Evolutionary conservation across 2,888 invertebrate genomes (phyloP).

Genomic region (Ophioninae sp.): DNA sequence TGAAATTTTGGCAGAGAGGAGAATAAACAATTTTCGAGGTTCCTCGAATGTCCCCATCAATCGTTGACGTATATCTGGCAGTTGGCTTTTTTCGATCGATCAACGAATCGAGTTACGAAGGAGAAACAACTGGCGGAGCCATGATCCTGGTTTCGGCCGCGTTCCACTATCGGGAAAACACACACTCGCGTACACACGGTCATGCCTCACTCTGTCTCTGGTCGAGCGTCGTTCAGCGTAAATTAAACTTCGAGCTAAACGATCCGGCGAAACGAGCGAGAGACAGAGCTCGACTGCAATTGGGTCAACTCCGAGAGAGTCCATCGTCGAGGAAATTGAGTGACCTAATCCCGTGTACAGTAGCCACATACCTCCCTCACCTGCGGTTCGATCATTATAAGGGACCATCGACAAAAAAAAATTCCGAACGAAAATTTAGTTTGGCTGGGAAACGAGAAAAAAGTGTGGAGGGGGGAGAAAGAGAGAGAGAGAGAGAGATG

Average conservation of each 20-base stretch:
- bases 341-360: conserved; percentile 33
- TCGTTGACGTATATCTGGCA: neutral
- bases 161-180: conserved; percentile 25
- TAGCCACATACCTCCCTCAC: neutral
- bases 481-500: too few relatives aligned
- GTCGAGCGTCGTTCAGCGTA: conserved; percentile 35
- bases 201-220: conserved; percentile 2
- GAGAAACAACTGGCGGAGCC: conserved; percentile 34
- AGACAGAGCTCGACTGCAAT: conserved; percentile 36
- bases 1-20: too few relatives aligned
- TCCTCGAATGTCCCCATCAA: neutral
- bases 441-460: too few relatives aligned
- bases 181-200: conserved; percentile 1
- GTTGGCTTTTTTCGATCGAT: conserved; percentile 7
- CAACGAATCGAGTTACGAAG: conserved; percentile 37
- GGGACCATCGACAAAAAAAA: neutral
- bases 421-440: neutral
- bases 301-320: conserved; percentile 38
- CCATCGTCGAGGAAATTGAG: conserved; percentile 43
- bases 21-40: neutral
- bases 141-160: conserved; percentile 12
- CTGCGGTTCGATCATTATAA: neutral
- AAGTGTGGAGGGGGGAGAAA: too few relatives aligned
- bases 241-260: conserved; percentile 51
- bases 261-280: conserved; percentile 20